Evolutionary conservation across 2,113 vertebrate species (phyloP), one percentile per base, ranked within the genome.

Genomic region (Carassius gibelio): DNA sequence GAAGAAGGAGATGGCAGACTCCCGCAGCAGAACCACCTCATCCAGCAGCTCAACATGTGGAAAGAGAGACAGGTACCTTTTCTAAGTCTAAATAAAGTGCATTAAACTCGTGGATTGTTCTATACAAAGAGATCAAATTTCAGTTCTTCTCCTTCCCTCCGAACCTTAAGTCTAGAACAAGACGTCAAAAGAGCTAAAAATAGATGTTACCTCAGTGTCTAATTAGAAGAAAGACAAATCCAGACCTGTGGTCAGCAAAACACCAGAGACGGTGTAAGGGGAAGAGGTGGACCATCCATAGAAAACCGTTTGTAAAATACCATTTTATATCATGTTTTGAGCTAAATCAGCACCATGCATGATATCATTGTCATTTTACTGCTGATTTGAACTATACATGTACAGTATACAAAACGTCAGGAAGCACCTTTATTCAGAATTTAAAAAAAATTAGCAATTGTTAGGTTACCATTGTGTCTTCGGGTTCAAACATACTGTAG

Each of bases 1-100:
- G 81, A 95, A 94, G 89, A 92, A 94, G 87, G 95, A 96, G 88
- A 83, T 92, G 66, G 91, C 91, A 14, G 96, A 96, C 64, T 93
- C 94, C 76, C 94, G 96, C 11, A 97, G 95, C 90, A 91, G 95
- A 71, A 95, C 95, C 88, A 96, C 95, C 3, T 96, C 96, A 69
- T 95, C 96, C 81, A 95, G 95, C 94, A 96, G 96, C 91, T 96
- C 95, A 1, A 92, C 93, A 0, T 94, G 95, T 71, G 94, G 95
- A 77, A 96, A 96, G 90, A 96, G 95, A 94, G 94, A 92, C 84
- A 84, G 91, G 89, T 91, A 85, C 15, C n/a, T 50, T 81, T 50
- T 68, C 4, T 7, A 38, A 38, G 38, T 34, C 8, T 8, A 50
- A 66, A 15, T 48, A 26, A 81, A 48, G 14, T 79, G 14, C 38